Evolutionary conservation across 1,140 invertebrate genomes (phyloP), one percentile per base, ranked within the genome.

Genomic region (Laupala kohalensis): DNA sequence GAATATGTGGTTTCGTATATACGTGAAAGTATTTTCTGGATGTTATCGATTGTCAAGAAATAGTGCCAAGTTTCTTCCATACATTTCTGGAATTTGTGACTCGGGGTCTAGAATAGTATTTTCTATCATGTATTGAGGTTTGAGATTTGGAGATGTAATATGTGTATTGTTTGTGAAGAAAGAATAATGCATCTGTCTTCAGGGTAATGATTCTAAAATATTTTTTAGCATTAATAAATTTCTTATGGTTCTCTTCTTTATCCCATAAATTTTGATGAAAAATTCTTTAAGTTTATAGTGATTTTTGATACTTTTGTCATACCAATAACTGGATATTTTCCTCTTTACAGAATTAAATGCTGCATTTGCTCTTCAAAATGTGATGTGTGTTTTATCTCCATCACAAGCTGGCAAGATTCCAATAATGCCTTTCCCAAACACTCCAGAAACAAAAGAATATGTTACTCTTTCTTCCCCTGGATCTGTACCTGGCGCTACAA

Each of bases 401-500:
- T 68, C 67, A 24, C n/a, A 28, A 12, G 12, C 27, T 27, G 67
- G 67, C 5, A 68, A 68, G 67, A 23, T 68, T 3, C 67, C 67
- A 12, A 30, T 68, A 68, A 6, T 29, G 19, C 4, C 67, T 23
- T 28, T 27, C 26, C 37, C 37, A 53, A 53, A 53, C 19, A 53
- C 37, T 13, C 37, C 37, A 2, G 37, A 53, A 13, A 13, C 37
- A 53, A 68, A 68, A n/a, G 67, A 68, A 0, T 27, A 29, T 6
- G 29, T 9, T 37, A 9, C 28, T 37, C 13, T 29, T 19, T 27
- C 67, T 5, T 53, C 37, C 9, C 37, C 37, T 53, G 37, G 37
- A 53, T 53, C 37, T 13, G 9, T 19, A 53, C 37, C 37, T 53
- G 37, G 37, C 9, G 9, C 37, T 53, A 68, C 74, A 79, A 82